phyloP scores from a whole-genome alignment of 2,888 invertebrate genomes.

The Polymixis lichenea region DNA sequence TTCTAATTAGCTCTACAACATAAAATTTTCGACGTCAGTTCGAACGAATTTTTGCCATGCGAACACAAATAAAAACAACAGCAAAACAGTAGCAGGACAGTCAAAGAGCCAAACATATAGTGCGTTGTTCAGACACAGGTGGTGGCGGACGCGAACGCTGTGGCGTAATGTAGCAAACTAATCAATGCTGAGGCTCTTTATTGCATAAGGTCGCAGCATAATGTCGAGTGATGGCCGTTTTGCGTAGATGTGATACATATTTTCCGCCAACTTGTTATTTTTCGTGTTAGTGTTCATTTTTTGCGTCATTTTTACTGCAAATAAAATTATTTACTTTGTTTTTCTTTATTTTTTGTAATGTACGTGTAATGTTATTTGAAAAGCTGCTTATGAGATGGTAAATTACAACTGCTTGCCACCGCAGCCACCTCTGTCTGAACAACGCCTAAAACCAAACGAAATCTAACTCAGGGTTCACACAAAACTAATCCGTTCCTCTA shows the following conservation, averaged over 20 bases:
- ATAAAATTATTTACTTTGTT: no score
- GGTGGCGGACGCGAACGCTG: no score
- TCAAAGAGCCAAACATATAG: background rate
- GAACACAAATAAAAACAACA: constrained; percentile 40
- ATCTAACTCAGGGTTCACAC: constrained; percentile 37
- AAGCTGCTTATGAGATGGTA: background rate
- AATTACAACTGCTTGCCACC: background rate
- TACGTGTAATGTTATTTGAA: background rate
- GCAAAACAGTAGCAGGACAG: background rate
- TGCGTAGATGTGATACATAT: no score
- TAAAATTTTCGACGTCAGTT: constrained; percentile 24
- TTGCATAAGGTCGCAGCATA: background rate
- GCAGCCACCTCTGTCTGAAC: background rate
- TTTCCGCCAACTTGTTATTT: no score
- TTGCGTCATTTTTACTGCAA: no score
- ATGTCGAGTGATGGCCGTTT: background rate
- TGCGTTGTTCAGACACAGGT: background rate
- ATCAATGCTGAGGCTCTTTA: background rate
- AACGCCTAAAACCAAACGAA: constrained; percentile 11
- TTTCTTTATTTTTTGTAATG: no score
- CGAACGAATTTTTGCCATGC: constrained; percentile 1
- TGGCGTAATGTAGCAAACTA: background rate
- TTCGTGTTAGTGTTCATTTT: no score
- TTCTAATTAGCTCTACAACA: constrained; percentile 26
- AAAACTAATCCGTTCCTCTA: constrained; percentile 57